Base-by-base conservation (phyloP, 1,140 invertebrate species). In the Arion vulgaris region DNA sequence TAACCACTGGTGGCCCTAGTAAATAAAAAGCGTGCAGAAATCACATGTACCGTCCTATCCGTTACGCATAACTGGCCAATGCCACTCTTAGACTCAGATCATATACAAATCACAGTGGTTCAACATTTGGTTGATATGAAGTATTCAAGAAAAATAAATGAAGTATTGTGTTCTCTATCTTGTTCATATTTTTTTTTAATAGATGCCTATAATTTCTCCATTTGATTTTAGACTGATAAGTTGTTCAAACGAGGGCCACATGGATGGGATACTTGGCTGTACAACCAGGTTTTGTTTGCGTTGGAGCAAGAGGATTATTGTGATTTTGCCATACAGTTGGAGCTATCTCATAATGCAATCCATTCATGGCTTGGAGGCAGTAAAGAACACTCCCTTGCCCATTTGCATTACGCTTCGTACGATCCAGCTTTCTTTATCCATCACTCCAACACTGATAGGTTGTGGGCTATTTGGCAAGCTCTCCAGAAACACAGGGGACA, bases 261-360 rank as follows among this genome's bases (percentile, higher is more conserved):
- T 4, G 84, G 86, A 71, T 81, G 81, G 71, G 75, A 87, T 32
- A 85, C 78, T 45, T 87, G 84, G 82, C 49, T 84, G 0, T 83
- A 82, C 41, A 78, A 84, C 17, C 82, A 82, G 53, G 79, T 80
- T 19, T 73, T 87, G 26, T 74, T 80, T 39, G 86, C 86, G 57
- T 39, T 87, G 26, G 86, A 87, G 53, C 86, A 87, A 66, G 83
- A 84, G 68, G 74, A 87, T 68, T 87, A 85, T 66, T 87, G 86
- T 38, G 80, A 87, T 62, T 87, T 87, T 74, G 84, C 85, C 62
- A 78, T 85, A 32, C 86, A 87, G 81, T 84, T 87, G 51, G 86
- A 87, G 78, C 81, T 86, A 17, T 72, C 81, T 38, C 84, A 85
- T 76, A 85, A 86, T 45, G 84, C 81, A 26, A 82, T 86, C 34